phyloP scores from a whole-genome alignment of 2,888 invertebrate species.

The Chrysolina americana region DNA sequence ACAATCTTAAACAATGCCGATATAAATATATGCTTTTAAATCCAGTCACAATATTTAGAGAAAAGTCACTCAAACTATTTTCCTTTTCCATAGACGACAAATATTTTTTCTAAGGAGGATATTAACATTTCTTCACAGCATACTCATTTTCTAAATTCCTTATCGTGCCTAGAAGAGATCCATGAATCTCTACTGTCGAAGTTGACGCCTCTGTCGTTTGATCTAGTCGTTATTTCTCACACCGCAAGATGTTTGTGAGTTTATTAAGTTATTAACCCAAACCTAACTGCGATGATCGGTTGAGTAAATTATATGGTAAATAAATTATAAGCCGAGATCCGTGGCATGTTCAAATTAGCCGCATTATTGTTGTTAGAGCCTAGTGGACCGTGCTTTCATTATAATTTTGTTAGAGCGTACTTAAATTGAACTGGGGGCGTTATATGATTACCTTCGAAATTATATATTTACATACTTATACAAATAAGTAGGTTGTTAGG shows the following conservation, averaged over 20 bases:
- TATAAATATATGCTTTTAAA: no score
- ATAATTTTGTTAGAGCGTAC: conserved; percentile 56
- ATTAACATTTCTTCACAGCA: background rate
- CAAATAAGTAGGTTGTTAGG: conserved; percentile 54
- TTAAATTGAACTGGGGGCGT: conserved; percentile 60
- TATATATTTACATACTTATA: conserved; percentile 60
- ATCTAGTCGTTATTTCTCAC: conserved; percentile 40
- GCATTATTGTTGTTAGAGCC: conserved; percentile 57
- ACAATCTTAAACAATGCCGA: no score
- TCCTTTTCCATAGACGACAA: background rate
- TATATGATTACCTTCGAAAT: conserved; percentile 55
- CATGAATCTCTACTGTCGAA: conserved; percentile 31
- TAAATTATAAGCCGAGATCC: conserved; percentile 49
- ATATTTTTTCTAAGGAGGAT: background rate
- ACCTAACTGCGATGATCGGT: conserved; percentile 66
- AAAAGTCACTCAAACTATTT: no score
- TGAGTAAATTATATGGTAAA: conserved; percentile 63
- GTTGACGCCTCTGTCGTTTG: conserved; percentile 35
- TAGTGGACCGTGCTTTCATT: conserved; percentile 60
- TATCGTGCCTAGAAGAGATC: conserved; percentile 23
- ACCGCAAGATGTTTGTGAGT: conserved; percentile 54
- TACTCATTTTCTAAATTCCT: background rate
- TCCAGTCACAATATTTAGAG: no score
- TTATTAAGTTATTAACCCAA: conserved; percentile 66
- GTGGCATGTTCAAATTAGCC: conserved; percentile 53